Evolutionary conservation across 2,888 invertebrate genomes (phyloP), one percentile per base, ranked within the genome.

Genomic region (Spilarctia lutea): DNA sequence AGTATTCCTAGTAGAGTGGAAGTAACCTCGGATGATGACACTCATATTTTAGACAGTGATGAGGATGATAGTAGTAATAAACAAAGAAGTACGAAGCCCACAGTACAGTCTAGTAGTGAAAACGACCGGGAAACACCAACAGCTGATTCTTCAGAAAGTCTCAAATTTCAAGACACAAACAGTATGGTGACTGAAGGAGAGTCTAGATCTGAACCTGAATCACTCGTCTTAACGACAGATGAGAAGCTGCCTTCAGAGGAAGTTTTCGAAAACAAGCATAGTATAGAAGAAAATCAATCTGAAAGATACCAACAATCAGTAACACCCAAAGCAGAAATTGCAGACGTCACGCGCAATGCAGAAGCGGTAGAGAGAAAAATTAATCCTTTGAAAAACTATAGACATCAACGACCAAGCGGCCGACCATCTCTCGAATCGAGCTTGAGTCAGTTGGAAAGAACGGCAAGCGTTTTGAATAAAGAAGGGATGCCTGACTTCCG

Each of bases 401-500:
- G 96, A 85, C 96, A 96, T 84, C 96, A 95, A 77, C 89, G 96
- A 20, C 91, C 91, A 0, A 89, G 89, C 0, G 90, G 82, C 74
- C 90, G 94, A 35, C 86, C 94, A 2, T 89, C 89, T n/a, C 87
- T 90, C 0, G 96, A 96, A 82, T 96, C 96, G 0, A 95, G 94
- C 75, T 83, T 96, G 27, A 94, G 93, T 78, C 94, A 93, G 79
- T 81, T 96, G 73, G 96, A 96, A 81, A 91, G 91, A 79, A 96
- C 96, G 0, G 94, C 96, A 0, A 94, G 92, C 73, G 92, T 93
- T 11, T 85, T 94, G 33, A 94, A 93, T 75, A 94, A 93, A 78
- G 95, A 95, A 73, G 92, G 95, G 7, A 87, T 95, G 86, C 96
- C 96, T 13, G 96, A 95, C 82, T 96, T 96, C 75, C 90, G 96